Conservation (phyloP, 2,797 vertebrate genomes). For the Oryzias sinensis region DNA sequence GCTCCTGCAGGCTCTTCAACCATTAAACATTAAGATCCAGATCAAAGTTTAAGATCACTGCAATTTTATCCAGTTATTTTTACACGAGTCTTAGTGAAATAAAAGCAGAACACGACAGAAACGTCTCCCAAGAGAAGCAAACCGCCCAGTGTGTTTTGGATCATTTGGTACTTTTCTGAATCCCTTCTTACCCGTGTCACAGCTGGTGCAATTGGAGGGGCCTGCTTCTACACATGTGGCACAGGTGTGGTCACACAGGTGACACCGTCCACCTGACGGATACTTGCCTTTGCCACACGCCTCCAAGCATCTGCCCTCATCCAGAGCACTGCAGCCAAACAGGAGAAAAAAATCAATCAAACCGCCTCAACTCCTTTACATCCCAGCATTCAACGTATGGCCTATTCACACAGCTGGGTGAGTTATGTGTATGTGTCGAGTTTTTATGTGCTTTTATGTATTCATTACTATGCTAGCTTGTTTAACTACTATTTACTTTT, state of each 20-base stretch:
- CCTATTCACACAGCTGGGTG: slow-evolving; percentile 21
- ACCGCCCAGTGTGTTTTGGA: too few relatives aligned
- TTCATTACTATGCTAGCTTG: too few relatives aligned
- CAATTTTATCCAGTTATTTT: too few relatives aligned
- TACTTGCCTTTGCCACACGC: slow-evolving; percentile 83
- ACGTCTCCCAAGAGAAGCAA: too few relatives aligned
- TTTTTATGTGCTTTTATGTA: too few relatives aligned
- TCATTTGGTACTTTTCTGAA: background rate
- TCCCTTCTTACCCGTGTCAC: slow-evolving; percentile 82
- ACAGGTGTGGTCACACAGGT: slow-evolving; percentile 89
- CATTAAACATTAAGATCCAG: too few relatives aligned
- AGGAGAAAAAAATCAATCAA: background rate
- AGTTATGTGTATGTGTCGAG: background rate
- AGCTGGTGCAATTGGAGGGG: slow-evolving; percentile 82
- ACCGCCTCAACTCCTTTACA: slow-evolving; percentile 23
- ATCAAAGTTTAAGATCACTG: too few relatives aligned
- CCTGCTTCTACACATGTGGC: slow-evolving; percentile 81
- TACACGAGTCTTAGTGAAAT: too few relatives aligned
- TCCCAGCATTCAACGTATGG: slow-evolving; percentile 34
- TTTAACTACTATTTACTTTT: too few relatives aligned
- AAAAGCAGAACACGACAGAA: too few relatives aligned
- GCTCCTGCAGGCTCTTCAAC: too few relatives aligned
- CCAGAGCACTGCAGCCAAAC: slow-evolving; percentile 76
- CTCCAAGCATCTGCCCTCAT: slow-evolving; percentile 79
- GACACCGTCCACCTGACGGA: slow-evolving; percentile 79